Conservation (phyloP, 2,797 vertebrate genomes). For the Crocidura indochinensis region DNA sequence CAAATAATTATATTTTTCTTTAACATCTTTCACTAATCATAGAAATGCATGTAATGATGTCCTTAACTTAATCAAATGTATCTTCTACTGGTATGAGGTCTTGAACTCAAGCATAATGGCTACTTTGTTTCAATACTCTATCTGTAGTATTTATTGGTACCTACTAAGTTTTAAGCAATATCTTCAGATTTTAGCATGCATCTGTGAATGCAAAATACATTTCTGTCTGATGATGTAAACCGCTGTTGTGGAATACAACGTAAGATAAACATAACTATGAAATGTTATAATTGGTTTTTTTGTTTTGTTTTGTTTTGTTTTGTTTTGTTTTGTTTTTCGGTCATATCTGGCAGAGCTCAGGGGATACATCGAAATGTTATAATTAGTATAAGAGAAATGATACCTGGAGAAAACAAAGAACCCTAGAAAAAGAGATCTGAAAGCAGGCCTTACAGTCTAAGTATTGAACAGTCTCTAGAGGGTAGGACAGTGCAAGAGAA, state of each 20-base stretch:
- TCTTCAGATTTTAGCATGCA: background rate
- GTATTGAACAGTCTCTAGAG: background rate
- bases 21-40: too few species aligned
- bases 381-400: background rate
- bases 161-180: background rate
- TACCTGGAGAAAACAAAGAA: background rate
- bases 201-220: background rate
- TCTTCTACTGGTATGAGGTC: too few species aligned
- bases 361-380: too few species aligned
- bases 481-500: too few species aligned
- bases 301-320: too few species aligned
- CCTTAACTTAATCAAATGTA: too few species aligned
- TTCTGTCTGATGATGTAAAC: background rate
- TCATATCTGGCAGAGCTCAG: too few species aligned
- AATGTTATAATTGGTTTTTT: background rate
- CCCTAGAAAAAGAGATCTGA: background rate
- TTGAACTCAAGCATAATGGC: too few species aligned
- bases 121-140: slow-evolving; percentile 3
- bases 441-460: background rate
- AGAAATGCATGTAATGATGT: too few species aligned
- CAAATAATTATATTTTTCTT: too few species aligned
- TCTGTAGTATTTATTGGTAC: background rate
- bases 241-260: background rate
- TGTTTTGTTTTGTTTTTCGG: too few species aligned
- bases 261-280: slow-evolving; percentile 12